Percentiles rank a stretch among this genome's conserved stretches.
Evolutionary conservation across 1,140 invertebrate genomes (phyloP).

Genomic region (Trachelipus rathkii): DNA sequence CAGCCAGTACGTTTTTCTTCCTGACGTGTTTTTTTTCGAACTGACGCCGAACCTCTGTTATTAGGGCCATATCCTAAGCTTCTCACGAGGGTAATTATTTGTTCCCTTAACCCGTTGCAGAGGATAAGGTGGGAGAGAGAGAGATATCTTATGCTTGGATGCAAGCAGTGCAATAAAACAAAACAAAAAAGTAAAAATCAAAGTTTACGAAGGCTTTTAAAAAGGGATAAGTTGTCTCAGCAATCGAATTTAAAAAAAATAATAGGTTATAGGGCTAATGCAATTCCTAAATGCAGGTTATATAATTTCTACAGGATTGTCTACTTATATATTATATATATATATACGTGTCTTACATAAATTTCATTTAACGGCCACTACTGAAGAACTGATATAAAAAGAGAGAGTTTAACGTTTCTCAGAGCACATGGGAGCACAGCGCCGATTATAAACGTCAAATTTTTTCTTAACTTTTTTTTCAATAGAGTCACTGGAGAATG

Average conservation of each 20-base stretch:
- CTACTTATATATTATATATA: neutral
- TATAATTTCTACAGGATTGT: neutral
- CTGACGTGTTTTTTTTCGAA: too few species aligned
- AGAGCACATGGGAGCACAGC: neutral
- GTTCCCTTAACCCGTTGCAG: neutral
- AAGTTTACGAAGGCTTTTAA: neutral
- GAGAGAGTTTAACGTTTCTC: neutral
- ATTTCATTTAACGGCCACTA: slow-evolving; percentile 7
- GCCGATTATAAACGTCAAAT: neutral
- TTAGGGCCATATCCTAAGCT: neutral
- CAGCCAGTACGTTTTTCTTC: too few species aligned
- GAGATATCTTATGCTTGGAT: neutral
- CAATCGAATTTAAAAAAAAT: neutral
- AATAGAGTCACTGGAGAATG: neutral
- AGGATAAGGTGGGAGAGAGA: neutral
- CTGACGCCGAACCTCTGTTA: neutral
- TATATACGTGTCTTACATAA: neutral
- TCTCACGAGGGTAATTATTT: neutral
- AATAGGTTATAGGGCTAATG: slow-evolving; percentile 1
- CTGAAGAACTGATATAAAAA: slow-evolving; percentile 2
- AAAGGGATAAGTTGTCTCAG: neutral
- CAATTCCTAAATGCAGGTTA: neutral
- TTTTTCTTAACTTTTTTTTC: neutral
- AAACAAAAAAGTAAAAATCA: neutral
- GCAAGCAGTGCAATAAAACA: slow-evolving; percentile 2